Evolutionary conservation across 2,888 invertebrate genomes (phyloP).

Genomic region (Oxycera nigricornis): DNA sequence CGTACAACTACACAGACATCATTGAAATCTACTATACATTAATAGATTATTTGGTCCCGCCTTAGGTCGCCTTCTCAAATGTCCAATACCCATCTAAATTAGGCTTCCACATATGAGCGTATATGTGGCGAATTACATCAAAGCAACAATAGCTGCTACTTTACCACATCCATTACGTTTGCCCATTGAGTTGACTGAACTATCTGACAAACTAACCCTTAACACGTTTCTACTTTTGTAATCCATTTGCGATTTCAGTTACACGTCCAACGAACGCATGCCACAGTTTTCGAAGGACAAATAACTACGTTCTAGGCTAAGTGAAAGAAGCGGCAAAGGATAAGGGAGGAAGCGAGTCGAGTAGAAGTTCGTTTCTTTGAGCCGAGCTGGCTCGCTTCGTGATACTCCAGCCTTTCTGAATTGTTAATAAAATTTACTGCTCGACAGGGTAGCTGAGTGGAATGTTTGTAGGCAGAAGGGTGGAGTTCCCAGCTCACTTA

Average conservation of each 20-base stretch:
- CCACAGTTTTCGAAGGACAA: not conserved
- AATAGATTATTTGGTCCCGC: not conserved
- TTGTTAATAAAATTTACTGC: conserved; percentile 28
- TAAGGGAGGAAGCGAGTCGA: not conserved
- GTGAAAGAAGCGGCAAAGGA: not conserved
- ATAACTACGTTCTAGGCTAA: not conserved
- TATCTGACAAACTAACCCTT: not conserved
- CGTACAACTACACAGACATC: no score
- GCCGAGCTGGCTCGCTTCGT: conserved; percentile 9
- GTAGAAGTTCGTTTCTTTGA: not conserved
- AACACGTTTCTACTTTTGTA: not conserved
- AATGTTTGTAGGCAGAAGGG: not conserved
- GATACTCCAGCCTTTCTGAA: conserved; percentile 9
- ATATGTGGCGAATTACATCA: not conserved
- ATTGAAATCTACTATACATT: no score
- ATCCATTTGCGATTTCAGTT: conserved; percentile 2
- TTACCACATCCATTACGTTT: not conserved
- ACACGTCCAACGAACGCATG: not conserved
- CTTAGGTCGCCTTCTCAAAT: not conserved
- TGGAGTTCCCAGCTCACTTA: conserved; percentile 24
- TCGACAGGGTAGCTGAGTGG: not conserved
- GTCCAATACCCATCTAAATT: not conserved
- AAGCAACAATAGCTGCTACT: not conserved
- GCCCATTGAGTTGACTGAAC: not conserved
- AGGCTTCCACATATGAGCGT: not conserved